Evolutionary conservation across 2,797 vertebrate genomes (phyloP).

Genomic region (Esox lucius): DNA sequence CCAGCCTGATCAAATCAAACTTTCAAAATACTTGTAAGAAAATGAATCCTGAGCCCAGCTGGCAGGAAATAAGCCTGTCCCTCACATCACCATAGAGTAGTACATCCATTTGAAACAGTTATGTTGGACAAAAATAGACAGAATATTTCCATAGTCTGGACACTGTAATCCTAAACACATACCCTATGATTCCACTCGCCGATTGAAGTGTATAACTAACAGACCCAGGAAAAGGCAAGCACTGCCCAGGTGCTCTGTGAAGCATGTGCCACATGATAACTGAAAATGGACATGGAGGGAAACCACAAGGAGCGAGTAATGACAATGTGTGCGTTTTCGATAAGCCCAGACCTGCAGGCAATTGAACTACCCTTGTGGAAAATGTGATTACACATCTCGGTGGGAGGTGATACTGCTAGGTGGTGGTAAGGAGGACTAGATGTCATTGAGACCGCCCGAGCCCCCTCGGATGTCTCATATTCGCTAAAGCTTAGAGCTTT

Average conservation of each 20-base stretch:
- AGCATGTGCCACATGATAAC: conserved; percentile 50
- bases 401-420: conserved; percentile 46
- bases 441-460: conserved; percentile 31
- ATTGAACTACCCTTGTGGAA: conserved; percentile 66
- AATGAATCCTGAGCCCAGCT: too few species aligned
- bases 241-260: conserved; percentile 50
- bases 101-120: not conserved
- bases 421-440: conserved; percentile 27
- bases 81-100: too few species aligned
- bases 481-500: not conserved
- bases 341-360: conserved; percentile 68
- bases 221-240: conserved; percentile 28
- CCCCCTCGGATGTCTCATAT: conserved; percentile 6
- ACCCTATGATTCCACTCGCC: conserved; percentile 34
- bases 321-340: conserved; percentile 69
- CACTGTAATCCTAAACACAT: conserved; percentile 12
- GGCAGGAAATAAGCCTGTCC: too few species aligned
- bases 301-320: conserved; percentile 60
- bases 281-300: conserved; percentile 56
- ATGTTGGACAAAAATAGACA: not conserved
- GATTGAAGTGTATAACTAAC: conserved; percentile 38
- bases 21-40: too few species aligned
- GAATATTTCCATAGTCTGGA: not conserved
- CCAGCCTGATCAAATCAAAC: too few species aligned
- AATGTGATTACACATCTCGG: conserved; percentile 71